These are phyloP conservation scores for Sycophila texana DNA, from an alignment of 2,888 invertebrate species.

Conservation along the genomic window DNA sequence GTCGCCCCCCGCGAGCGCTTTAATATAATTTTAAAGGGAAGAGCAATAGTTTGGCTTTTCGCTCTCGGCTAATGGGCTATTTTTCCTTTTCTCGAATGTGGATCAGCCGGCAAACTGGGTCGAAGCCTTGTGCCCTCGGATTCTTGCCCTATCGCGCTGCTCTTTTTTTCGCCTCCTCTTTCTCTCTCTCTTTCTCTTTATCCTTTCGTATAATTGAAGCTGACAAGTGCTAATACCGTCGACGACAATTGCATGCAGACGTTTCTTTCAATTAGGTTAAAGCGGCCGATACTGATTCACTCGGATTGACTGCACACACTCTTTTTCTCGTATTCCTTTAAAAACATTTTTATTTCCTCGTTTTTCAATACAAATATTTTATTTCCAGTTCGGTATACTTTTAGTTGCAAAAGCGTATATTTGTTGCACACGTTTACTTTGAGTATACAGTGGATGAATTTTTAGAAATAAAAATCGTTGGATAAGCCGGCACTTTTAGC, in stretches of 20 bases:
- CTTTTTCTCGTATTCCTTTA: background rate
- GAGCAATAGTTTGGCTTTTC: constrained; percentile 22
- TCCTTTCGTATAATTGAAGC: constrained; percentile 20
- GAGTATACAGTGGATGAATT: no score
- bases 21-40: constrained; percentile 38
- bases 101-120: constrained; percentile 27
- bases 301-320: background rate
- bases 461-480: no score
- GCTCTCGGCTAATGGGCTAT: background rate
- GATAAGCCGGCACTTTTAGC: no score
- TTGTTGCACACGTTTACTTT: no score
- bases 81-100: constrained; percentile 29
- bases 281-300: constrained; percentile 4
- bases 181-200: background rate
- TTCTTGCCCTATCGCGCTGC: background rate
- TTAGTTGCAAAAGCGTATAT: no score
- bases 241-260: background rate
- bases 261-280: constrained; percentile 6
- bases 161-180: background rate
- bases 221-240: background rate
- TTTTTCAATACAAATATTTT: no score
- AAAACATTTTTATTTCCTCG: no score
- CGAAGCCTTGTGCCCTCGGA: constrained; percentile 29
- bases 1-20: background rate
- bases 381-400: no score